phyloP scores from a whole-genome alignment of 92 coral and sea anemone genomes.

The Actinernus sp. region DNA sequence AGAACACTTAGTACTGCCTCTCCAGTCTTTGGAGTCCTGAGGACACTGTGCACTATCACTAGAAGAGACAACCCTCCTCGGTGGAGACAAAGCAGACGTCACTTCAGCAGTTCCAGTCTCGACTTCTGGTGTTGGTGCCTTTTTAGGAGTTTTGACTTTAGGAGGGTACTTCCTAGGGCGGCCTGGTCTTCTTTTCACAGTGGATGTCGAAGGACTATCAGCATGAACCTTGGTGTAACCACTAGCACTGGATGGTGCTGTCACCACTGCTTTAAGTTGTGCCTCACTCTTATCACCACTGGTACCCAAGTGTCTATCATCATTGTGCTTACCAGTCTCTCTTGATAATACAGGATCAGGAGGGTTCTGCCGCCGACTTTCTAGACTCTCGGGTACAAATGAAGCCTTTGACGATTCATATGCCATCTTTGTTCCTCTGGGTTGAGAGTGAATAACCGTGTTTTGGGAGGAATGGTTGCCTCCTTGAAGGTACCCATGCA shows the following conservation, averaged over 20 bases:
- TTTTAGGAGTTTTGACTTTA: slow-evolving; percentile 14
- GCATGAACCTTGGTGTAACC: slow-evolving; percentile 10
- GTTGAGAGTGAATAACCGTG: too few species aligned
- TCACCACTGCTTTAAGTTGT: not conserved
- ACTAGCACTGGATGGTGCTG: slow-evolving; percentile 10
- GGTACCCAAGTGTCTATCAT: not conserved
- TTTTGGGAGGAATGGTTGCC: too few species aligned
- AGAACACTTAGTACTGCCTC: slow-evolving; percentile 7
- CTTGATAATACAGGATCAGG: not conserved
- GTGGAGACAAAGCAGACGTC: slow-evolving; percentile 33
- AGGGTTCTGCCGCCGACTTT: not conserved
- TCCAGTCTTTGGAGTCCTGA: not conserved
- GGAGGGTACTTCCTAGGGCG: slow-evolving; percentile 38
- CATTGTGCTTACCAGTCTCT: not conserved
- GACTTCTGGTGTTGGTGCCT: not conserved
- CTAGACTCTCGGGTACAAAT: too few species aligned
- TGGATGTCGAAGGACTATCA: slow-evolving; percentile 33
- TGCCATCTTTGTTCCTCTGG: too few species aligned
- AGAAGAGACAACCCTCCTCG: slow-evolving; percentile 13
- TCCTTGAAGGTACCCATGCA: too few species aligned
- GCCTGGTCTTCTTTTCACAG: slow-evolving; percentile 30
- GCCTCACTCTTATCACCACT: slow-evolving; percentile 14
- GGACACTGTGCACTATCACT: slow-evolving; percentile 2
- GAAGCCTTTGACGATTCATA: too few species aligned
- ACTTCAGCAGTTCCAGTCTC: slow-evolving; percentile 13